These are phyloP conservation scores for Acanthiza pusilla DNA, from an alignment of 2,797 vertebrate genomes.

Conservation along the genomic window DNA sequence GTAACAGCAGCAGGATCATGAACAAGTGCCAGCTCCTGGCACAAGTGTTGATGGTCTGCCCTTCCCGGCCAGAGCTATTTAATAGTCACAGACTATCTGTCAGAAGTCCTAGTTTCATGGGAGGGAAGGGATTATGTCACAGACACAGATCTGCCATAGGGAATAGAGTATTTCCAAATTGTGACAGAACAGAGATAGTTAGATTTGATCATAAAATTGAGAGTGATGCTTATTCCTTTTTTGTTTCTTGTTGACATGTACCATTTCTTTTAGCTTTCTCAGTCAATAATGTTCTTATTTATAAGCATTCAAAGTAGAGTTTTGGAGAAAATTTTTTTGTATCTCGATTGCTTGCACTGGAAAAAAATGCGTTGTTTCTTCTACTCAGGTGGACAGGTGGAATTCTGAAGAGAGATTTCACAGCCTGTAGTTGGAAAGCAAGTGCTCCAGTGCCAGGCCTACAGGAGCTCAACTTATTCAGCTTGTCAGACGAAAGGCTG, in stretches of 20 bases:
- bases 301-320: not conserved
- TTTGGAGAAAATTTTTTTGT: not conserved
- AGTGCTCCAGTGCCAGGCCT: not conserved
- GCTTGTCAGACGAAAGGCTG: conserved; percentile 18
- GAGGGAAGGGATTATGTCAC: not conserved
- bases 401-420: not conserved
- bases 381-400: not conserved
- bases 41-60: not conserved
- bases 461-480: conserved; percentile 5
- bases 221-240: not conserved
- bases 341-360: not conserved
- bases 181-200: not conserved
- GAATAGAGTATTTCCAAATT: not conserved
- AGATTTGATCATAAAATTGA: not conserved
- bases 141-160: not conserved
- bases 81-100: not conserved
- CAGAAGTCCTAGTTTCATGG: not conserved
- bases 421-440: not conserved
- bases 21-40: conserved; percentile 22
- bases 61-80: not conserved
- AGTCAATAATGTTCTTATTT: not conserved
- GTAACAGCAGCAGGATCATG: not conserved
- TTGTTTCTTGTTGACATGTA: not conserved
- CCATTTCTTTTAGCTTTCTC: not conserved
- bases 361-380: not conserved